A percentile compares a stretch with the other conserved stretches of the same genome.
phyloP scores from a whole-genome alignment of 2,113 vertebrate genomes.

The Cynoglossus semilaevis region DNA sequence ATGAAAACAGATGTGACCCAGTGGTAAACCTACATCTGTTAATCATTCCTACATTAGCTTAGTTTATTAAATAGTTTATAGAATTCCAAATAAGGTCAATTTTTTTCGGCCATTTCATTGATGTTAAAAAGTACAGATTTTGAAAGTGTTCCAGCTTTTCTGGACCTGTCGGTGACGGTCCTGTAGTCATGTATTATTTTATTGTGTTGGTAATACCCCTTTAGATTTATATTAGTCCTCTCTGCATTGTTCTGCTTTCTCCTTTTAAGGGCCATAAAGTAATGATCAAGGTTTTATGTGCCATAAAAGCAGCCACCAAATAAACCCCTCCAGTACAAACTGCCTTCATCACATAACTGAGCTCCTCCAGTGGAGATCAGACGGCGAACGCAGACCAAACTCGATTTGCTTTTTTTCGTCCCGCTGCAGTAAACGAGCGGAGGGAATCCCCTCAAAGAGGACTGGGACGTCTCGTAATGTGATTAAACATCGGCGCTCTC shows the following conservation, averaged over 20 bases:
- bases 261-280: conserved; percentile 21
- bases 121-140: too few relatives aligned
- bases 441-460: conserved; percentile 66
- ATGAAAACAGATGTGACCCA: too few relatives aligned
- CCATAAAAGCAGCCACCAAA: not conserved
- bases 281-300: conserved; percentile 14
- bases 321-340: conserved; percentile 23
- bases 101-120: too few relatives aligned
- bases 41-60: too few relatives aligned
- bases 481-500: conserved; percentile 62
- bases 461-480: conserved; percentile 62
- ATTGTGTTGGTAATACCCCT: conserved; percentile 3
- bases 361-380: conserved; percentile 23
- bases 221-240: not conserved
- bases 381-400: conserved; percentile 27
- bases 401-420: conserved; percentile 58
- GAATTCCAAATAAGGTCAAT: too few relatives aligned
- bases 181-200: not conserved
- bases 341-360: conserved; percentile 11
- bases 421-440: conserved; percentile 54
- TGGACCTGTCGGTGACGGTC: too few relatives aligned
- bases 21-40: too few relatives aligned
- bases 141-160: too few relatives aligned
- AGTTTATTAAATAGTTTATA: too few relatives aligned
- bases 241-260: conserved; percentile 10